These are phyloP conservation scores for Margarornis squamiger DNA, from an alignment of 2,797 vertebrate species.

Conservation along the genomic window DNA sequence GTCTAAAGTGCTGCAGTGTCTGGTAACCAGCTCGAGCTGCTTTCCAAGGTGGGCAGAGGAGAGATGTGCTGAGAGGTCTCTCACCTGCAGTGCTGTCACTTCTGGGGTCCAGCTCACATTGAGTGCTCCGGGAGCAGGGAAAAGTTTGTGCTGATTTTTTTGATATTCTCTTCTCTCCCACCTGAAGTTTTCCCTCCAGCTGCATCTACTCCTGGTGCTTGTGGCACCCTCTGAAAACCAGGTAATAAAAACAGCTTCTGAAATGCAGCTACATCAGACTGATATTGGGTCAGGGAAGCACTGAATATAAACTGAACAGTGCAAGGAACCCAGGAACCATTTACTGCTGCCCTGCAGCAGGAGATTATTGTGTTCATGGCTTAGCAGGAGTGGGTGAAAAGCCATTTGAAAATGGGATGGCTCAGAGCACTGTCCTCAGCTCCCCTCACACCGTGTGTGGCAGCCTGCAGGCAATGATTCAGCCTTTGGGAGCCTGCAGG, in stretches of 20 bases:
- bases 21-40: neutral
- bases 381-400: neutral
- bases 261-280: neutral
- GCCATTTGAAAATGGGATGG: neutral
- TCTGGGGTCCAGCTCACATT: neutral
- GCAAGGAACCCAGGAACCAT: neutral
- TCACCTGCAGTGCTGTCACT: neutral
- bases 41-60: neutral
- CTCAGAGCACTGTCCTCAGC: neutral
- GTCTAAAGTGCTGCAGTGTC: neutral
- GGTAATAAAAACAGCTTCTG: neutral
- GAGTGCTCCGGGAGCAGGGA: neutral
- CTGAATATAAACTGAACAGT: neutral
- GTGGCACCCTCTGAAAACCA: neutral
- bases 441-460: neutral
- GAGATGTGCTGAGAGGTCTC: neutral
- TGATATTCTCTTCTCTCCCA: rapidly evolving
- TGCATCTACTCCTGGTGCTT: neutral
- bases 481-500: neutral
- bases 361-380: neutral
- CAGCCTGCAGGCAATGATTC: neutral
- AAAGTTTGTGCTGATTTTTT: neutral
- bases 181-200: neutral
- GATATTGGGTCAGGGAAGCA: neutral
- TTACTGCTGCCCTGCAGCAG: neutral